A percentile compares a stretch with the other conserved stretches of the same genome.
These are phyloP conservation scores for Semaprochilodus insignis DNA, from an alignment of 2,797 vertebrate genomes.

Conservation along the genomic window DNA sequence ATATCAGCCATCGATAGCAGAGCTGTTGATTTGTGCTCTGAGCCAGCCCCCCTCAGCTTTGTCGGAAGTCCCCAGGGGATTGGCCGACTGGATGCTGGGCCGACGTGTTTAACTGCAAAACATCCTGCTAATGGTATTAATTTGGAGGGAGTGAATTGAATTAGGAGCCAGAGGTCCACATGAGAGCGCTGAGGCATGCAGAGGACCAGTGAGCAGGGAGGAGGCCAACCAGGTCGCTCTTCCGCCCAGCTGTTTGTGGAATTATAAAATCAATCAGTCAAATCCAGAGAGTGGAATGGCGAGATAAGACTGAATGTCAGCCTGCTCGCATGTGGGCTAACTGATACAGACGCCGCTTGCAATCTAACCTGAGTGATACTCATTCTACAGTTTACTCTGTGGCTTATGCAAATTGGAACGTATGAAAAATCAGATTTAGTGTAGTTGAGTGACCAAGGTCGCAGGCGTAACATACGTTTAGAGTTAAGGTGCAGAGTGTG, in stretches of 20 bases:
- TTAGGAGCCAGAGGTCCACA: slow-evolving; percentile 55
- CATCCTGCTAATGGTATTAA: slow-evolving; percentile 66
- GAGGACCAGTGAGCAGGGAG: slow-evolving; percentile 3
- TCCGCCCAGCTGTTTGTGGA: slow-evolving; percentile 56
- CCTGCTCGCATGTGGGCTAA: neutral
- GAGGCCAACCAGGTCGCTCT: slow-evolving; percentile 31
- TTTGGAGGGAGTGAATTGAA: slow-evolving; percentile 67
- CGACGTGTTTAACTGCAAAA: slow-evolving; percentile 60
- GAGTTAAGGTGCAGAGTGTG: neutral
- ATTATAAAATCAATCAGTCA: slow-evolving; percentile 67
- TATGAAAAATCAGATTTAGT: slow-evolving; percentile 19
- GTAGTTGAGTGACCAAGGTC: neutral
- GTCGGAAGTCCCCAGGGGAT: slow-evolving; percentile 52
- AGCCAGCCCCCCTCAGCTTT: slow-evolving; percentile 55
- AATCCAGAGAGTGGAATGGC: slow-evolving; percentile 52
- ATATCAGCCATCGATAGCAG: slow-evolving; percentile 56
- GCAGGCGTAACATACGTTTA: neutral
- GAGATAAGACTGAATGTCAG: slow-evolving; percentile 57
- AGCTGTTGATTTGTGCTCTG: slow-evolving; percentile 59
- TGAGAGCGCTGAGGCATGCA: slow-evolving; percentile 34
- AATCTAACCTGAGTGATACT: slow-evolving; percentile 1
- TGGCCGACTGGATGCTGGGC: slow-evolving; percentile 21
- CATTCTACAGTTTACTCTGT: slow-evolving; percentile 14
- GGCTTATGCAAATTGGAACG: slow-evolving; percentile 36
- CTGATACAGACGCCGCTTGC: neutral